These are phyloP conservation scores for Lasiurus borealis DNA, from an alignment of 2,113 vertebrate genomes.

Conservation along the genomic window DNA sequence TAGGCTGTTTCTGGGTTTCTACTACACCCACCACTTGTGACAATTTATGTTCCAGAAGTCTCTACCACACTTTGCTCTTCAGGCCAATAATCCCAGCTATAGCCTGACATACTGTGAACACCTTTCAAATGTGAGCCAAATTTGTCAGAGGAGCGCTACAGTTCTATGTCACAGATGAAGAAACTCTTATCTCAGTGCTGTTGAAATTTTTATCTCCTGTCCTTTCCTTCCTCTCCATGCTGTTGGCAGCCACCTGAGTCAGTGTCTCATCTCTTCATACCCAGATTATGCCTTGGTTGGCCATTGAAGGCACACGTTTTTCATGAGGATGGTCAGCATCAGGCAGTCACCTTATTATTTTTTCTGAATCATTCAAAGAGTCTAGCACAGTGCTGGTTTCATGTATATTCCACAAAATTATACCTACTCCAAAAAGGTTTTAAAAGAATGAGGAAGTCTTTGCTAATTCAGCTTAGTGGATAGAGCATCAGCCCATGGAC, in stretches of 20 bases:
- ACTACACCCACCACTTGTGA: not conserved
- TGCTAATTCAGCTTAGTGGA: too few species aligned
- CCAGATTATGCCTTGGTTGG: not conserved
- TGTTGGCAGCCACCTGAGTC: not conserved
- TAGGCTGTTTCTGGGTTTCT: not conserved
- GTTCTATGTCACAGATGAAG: not conserved
- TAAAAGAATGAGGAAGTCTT: not conserved
- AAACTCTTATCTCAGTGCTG: not conserved
- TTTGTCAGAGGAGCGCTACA: not conserved
- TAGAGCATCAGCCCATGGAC: too few species aligned
- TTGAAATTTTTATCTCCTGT: not conserved
- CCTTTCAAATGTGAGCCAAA: not conserved
- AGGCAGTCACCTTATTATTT: not conserved
- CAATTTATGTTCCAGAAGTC: not conserved
- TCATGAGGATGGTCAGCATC: not conserved
- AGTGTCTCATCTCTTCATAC: not conserved
- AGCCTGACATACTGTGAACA: not conserved
- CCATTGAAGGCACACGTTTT: accelerated
- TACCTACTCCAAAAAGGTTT: not conserved
- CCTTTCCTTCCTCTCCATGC: not conserved
- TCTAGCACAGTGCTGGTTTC: not conserved
- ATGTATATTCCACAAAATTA: not conserved
- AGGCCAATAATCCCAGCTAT: not conserved
- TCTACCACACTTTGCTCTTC: not conserved
- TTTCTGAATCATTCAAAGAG: not conserved